Conservation (phyloP, 2,888 invertebrate genomes). For the Limnephilus marmoratus region DNA sequence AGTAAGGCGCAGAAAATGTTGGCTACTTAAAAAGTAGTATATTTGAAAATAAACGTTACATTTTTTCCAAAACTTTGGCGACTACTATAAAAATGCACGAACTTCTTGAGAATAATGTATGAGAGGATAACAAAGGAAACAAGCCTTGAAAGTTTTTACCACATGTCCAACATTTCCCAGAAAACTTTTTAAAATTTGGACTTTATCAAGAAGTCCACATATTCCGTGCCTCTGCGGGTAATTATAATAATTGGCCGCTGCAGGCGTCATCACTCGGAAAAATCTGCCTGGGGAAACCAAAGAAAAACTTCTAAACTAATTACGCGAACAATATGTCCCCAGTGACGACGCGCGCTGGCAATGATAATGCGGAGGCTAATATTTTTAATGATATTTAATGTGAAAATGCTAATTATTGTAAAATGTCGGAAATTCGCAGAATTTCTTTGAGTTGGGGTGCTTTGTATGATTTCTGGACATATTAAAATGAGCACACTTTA, state of each 20-base stretch:
- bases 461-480: not conserved
- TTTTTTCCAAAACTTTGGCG: not conserved
- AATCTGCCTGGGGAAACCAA: not conserved
- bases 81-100: not conserved
- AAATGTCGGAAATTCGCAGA: not conserved
- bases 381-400: conserved; percentile 8
- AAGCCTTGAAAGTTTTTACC: not conserved
- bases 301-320: conserved; percentile 47
- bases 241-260: conserved; percentile 42
- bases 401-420: not conserved
- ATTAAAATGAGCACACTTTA: not conserved
- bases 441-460: not conserved
- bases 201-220: not conserved
- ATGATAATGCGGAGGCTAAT: not conserved
- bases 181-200: not conserved
- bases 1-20: not conserved
- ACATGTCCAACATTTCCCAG: not conserved
- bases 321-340: conserved; percentile 19
- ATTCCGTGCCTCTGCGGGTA: conserved; percentile 11
- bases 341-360: not conserved
- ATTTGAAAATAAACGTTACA: not conserved
- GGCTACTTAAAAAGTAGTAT: not conserved
- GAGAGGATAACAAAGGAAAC: not conserved
- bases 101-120: not conserved
- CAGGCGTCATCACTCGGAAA: conserved; percentile 45